phyloP scores from a whole-genome alignment of 2,113 vertebrate genomes.

The Thamnaconus septentrionalis region DNA sequence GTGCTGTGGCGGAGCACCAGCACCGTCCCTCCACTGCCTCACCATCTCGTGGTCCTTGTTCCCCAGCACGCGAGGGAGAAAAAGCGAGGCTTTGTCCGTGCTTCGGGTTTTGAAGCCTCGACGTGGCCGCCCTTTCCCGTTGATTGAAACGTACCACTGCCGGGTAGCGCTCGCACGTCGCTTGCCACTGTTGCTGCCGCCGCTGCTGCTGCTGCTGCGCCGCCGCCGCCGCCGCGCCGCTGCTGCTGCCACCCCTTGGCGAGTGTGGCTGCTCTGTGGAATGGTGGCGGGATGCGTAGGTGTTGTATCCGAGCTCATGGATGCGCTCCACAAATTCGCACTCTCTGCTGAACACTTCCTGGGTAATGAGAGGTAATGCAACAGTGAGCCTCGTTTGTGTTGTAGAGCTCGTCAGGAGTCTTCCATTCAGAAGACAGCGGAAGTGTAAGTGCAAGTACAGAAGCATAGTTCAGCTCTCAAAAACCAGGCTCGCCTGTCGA shows the following conservation, averaged over 20 bases:
- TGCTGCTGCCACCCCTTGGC: conserved; percentile 35
- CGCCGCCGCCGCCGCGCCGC: too few species aligned
- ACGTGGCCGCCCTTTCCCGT: conserved; percentile 93
- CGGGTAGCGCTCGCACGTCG: conserved; percentile 80
- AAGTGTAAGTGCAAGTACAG: neutral
- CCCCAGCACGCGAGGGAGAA: conserved; percentile 91
- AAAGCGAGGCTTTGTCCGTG: conserved; percentile 96
- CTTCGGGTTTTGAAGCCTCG: conserved; percentile 91
- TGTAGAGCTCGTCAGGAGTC: conserved; percentile 4
- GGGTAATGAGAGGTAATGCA: conserved; percentile 26
- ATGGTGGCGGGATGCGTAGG: conserved; percentile 88
- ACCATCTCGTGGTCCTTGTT: conserved; percentile 92
- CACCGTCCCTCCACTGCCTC: conserved; percentile 62
- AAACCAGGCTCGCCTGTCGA: too few species aligned
- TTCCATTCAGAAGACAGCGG: neutral
- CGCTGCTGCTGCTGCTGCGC: conserved; percentile 54
- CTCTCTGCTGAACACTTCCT: conserved; percentile 89
- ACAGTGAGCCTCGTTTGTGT: conserved; percentile 11
- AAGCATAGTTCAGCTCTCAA: too few species aligned
- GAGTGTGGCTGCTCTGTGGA: conserved; percentile 75
- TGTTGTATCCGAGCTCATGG: conserved; percentile 95
- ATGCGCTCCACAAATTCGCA: conserved; percentile 97
- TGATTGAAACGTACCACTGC: conserved; percentile 95
- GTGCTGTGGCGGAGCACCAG: conserved; percentile 11
- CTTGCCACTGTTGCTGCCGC: conserved; percentile 1